Evolutionary conservation across 2,888 invertebrate species (phyloP), one percentile per base, ranked within the genome.

Genomic region (Eurytoma californica): DNA sequence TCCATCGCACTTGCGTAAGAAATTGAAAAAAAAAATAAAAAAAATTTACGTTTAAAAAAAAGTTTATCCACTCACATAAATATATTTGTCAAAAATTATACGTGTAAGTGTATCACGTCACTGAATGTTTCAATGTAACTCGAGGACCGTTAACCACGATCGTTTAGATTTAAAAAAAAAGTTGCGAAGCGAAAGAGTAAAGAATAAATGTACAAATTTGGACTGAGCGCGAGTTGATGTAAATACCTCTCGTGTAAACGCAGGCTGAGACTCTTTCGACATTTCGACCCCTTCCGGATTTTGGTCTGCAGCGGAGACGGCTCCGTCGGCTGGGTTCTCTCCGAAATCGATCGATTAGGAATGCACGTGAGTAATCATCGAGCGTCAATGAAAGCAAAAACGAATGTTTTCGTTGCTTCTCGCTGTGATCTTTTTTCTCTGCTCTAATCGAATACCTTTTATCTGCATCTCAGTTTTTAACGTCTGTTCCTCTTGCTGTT

Each of bases 261-360:
- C 90, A 94, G 94, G 84, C 92, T 98, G 86, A 93, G 97, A 82
- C 92, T 98, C 85, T 98, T 98, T 92, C 93, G 97, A 85, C 96
- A 97, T 91, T 98, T 98, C 90, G 97, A 98, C 88, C 97, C 98
- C 84, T 96, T 98, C 90, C 94, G 98, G 85, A 97, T 98, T 87
- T 92, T 98, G 83, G 97, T 98, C 80, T 98, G 98, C 92, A 98
- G 98, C 66, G 98, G 98, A 0, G 98, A 99, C 90, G 98, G 98
- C 24, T 98, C 97, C 53, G 97, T 98, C 12, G 98, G 98, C 73
- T 99, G 98, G 98, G 98, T 99, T 81, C 93, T 99, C 82, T 96
- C 97, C 83, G 98, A 98, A 91, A 96, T 98, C 84, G 98, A 98
- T 91, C 95, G 96, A 86, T 93, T 98, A 84, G 96, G 96, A 88